These are phyloP conservation scores for Nasonia vitripennis DNA, from an alignment of 1,140 invertebrate genomes.

Conservation along the genomic window DNA sequence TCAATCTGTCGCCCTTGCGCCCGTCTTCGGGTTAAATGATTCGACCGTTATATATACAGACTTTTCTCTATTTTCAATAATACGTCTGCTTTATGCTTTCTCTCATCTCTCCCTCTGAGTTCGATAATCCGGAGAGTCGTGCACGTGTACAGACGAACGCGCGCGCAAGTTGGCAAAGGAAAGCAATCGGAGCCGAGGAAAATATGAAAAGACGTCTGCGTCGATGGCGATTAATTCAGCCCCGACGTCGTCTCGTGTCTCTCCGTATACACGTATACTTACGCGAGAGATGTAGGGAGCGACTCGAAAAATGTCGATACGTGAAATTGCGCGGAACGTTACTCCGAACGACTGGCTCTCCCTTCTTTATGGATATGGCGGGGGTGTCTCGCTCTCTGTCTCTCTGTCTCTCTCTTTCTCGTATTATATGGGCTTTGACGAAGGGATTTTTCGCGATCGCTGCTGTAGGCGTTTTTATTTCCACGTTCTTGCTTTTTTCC, in stretches of 20 bases:
- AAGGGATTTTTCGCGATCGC: constrained; percentile 33
- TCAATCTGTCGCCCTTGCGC: constrained; percentile 24
- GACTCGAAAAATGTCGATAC: constrained; percentile 45
- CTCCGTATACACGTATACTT: neutral
- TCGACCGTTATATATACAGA: neutral
- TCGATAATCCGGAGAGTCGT: constrained; percentile 41
- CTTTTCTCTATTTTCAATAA: neutral
- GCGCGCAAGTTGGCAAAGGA: constrained; percentile 38
- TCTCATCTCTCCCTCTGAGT: neutral
- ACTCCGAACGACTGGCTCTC: neutral
- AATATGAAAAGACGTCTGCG: constrained; percentile 47
- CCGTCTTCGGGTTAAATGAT: too few relatives aligned
- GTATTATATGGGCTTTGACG: constrained; percentile 28
- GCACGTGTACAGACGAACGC: constrained; percentile 3
- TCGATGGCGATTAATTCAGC: constrained; percentile 48
- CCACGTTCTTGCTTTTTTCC: constrained; percentile 23
- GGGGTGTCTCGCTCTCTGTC: neutral
- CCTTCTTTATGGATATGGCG: constrained; percentile 30
- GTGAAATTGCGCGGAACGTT: constrained; percentile 52
- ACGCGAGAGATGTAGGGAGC: neutral
- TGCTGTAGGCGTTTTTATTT: constrained; percentile 13
- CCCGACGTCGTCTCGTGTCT: neutral
- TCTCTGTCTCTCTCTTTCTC: too few relatives aligned
- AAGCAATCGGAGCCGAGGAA: constrained; percentile 46
- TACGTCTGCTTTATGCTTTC: constrained; percentile 14